Conservation (phyloP, 2,113 vertebrate genomes). For the Nothobranchius furzeri region DNA sequence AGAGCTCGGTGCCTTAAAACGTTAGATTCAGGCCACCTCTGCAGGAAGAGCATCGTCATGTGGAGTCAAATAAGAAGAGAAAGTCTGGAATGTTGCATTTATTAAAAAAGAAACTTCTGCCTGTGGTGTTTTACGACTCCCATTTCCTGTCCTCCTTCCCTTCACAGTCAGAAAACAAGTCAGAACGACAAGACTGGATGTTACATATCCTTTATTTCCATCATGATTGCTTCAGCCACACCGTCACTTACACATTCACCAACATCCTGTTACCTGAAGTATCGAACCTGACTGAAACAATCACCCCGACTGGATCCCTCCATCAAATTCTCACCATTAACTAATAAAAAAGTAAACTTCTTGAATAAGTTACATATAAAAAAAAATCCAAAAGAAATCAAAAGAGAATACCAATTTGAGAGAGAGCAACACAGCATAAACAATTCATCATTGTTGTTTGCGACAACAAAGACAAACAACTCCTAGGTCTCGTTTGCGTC, state of each 20-base stretch:
- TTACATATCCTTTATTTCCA: conserved; percentile 82
- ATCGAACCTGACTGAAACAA: conserved; percentile 64
- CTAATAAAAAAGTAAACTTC: conserved; percentile 82
- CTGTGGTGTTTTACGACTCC: conserved; percentile 29
- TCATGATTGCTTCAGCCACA: conserved; percentile 69
- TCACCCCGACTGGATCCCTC: conserved; percentile 61
- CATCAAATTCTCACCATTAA: conserved; percentile 63
- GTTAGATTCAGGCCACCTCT: conserved; percentile 20
- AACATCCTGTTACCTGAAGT: conserved; percentile 46
- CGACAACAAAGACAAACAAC: conserved; percentile 64
- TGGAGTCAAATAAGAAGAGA: conserved; percentile 32
- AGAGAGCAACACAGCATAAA: conserved; percentile 77
- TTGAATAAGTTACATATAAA: conserved; percentile 74
- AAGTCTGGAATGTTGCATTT: conserved; percentile 37
- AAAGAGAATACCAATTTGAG: conserved; percentile 68
- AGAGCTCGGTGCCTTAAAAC: conserved; percentile 14
- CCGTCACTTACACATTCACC: conserved; percentile 63
- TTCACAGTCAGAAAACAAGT: conserved; percentile 20
- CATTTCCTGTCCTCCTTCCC: conserved; percentile 3
- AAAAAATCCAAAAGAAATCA: conserved; percentile 59
- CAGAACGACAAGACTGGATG: conserved; percentile 50
- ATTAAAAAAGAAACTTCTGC: conserved; percentile 36
- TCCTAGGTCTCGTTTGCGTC: conserved; percentile 63
- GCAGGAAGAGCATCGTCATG: conserved; percentile 37
- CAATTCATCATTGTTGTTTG: conserved; percentile 66